A percentile compares a stretch with the other conserved stretches of the same genome.
Conservation (phyloP, 2,113 vertebrate genomes). For the Hyaena hyaena region DNA sequence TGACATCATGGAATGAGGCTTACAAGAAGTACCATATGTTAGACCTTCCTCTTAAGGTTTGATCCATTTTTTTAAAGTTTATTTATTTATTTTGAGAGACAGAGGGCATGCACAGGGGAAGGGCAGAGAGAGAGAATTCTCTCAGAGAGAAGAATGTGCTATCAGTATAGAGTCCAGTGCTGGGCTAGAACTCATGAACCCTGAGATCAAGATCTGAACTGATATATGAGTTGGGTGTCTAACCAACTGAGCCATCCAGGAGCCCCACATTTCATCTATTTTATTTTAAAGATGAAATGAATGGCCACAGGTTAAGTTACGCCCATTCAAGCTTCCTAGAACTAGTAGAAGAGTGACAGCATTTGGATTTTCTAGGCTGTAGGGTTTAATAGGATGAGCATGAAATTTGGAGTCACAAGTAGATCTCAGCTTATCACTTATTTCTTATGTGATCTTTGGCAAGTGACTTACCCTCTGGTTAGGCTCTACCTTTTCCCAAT, state of each 20-base stretch:
- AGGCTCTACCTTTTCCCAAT: not conserved
- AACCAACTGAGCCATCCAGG: no score
- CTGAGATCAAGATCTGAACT: no score
- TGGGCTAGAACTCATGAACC: no score
- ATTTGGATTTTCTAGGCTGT: not conserved
- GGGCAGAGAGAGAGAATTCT: no score
- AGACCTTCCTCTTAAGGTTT: not conserved
- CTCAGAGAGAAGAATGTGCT: no score
- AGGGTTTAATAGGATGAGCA: not conserved
- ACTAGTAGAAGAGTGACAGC: not conserved
- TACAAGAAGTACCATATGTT: not conserved
- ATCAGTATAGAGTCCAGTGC: no score
- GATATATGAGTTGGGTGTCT: no score
- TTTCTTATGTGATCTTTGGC: not conserved
- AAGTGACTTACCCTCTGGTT: not conserved
- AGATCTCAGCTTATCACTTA: slow-evolving; percentile 20
- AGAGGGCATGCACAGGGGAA: no score
- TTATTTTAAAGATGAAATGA: not conserved
- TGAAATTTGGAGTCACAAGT: not conserved
- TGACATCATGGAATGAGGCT: not conserved
- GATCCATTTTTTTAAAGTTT: not conserved
- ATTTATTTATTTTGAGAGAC: no score
- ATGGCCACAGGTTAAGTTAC: not conserved
- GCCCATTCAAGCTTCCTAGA: not conserved
- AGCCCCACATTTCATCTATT: no score